Evolutionary conservation across 2,888 invertebrate species (phyloP).

Genomic region (Tenodera sinensis): DNA sequence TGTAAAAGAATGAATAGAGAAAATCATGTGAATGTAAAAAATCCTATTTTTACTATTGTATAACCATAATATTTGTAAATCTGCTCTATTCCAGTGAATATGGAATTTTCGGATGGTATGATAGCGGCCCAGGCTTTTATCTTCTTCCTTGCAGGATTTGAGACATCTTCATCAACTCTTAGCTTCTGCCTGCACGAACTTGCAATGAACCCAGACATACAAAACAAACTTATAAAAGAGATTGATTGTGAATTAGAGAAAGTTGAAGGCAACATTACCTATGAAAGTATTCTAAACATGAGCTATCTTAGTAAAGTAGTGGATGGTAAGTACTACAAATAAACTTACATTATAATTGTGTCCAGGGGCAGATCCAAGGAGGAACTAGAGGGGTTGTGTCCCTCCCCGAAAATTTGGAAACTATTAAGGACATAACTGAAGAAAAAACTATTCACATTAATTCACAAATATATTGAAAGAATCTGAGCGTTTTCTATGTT

Average conservation of each 20-base stretch:
- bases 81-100: neutral
- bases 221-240: neutral
- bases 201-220: neutral
- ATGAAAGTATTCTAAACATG: neutral
- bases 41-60: too few relatives aligned
- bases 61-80: neutral
- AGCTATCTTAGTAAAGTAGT: neutral
- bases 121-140: neutral
- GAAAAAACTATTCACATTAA: too few relatives aligned
- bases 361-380: too few relatives aligned
- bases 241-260: neutral
- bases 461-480: too few relatives aligned
- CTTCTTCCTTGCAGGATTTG: neutral
- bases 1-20: too few relatives aligned
- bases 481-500: too few relatives aligned
- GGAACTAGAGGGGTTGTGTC: too few relatives aligned
- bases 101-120: neutral
- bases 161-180: neutral
- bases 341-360: neutral
- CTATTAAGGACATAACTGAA: too few relatives aligned
- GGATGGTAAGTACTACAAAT: neutral
- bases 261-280: neutral
- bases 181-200: neutral
- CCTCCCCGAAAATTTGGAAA: too few relatives aligned
- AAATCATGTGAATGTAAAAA: too few relatives aligned